A percentile compares a stretch with the other conserved stretches of the same genome.
Conservation (phyloP, 2,888 invertebrate genomes). For the Bimastos eiseni region DNA sequence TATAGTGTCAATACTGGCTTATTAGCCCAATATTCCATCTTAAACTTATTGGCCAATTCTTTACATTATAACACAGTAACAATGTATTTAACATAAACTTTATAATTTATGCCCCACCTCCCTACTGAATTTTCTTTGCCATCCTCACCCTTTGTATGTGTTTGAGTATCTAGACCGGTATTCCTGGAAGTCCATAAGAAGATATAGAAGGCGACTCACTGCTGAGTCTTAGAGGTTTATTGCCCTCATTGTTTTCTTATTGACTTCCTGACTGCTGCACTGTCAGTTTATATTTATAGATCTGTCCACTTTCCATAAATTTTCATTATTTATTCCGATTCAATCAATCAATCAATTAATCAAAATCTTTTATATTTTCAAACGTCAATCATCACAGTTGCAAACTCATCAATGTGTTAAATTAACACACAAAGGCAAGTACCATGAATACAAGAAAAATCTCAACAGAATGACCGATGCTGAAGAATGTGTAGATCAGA, state of each 20-base stretch:
- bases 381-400: too few relatives aligned
- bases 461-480: too few relatives aligned
- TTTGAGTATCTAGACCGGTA: too few relatives aligned
- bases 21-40: not conserved
- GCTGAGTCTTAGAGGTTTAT: not conserved
- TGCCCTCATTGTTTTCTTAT: not conserved
- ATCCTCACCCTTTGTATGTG: not conserved
- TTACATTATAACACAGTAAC: not conserved
- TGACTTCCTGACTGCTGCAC: not conserved
- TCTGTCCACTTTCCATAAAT: not conserved
- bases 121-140: not conserved
- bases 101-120: not conserved
- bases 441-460: too few relatives aligned
- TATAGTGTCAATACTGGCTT: not conserved
- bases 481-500: too few relatives aligned
- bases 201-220: too few relatives aligned
- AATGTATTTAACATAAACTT: not conserved
- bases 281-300: not conserved
- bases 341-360: too few relatives aligned
- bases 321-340: too few relatives aligned
- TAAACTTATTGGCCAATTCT: not conserved
- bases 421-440: too few relatives aligned
- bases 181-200: not conserved
- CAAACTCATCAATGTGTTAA: too few relatives aligned
- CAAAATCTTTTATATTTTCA: too few relatives aligned